Conservation (phyloP, 2,888 invertebrate genomes). For the Ceramica pisi region DNA sequence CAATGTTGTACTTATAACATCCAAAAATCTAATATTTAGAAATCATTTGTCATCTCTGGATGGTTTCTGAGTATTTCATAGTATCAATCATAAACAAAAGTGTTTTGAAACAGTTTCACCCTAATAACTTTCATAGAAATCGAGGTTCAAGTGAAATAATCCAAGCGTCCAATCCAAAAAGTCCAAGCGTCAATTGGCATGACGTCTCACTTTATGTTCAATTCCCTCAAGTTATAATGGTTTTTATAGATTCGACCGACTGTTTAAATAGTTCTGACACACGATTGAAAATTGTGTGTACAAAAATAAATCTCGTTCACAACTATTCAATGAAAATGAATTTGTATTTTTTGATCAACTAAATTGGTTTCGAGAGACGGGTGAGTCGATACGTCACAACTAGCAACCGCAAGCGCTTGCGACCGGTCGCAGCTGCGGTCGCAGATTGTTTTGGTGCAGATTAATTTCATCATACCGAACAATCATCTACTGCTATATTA, state of each 20-base stretch:
- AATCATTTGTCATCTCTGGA: no score
- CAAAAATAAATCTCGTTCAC: conserved; percentile 15
- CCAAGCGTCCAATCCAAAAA: no score
- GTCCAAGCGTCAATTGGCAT: no score
- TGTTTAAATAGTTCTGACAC: no score
- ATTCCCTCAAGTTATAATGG: no score
- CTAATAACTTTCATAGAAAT: no score
- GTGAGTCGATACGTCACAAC: conserved; percentile 56
- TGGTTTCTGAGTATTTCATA: not conserved
- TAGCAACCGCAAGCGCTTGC: conserved; percentile 56
- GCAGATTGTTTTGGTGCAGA: conserved; percentile 70
- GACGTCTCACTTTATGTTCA: no score
- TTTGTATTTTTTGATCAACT: conserved; percentile 48
- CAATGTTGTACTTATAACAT: conserved; percentile 3
- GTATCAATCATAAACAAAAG: not conserved
- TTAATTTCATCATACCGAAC: conserved; percentile 63
- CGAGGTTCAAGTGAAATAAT: no score
- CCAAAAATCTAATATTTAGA: not conserved
- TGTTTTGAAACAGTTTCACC: no score
- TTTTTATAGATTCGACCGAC: no score
- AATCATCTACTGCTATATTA: conserved; percentile 65
- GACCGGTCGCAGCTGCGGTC: conserved; percentile 68
- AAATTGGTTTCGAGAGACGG: conserved; percentile 56
- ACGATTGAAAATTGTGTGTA: not conserved
- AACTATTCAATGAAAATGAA: conserved; percentile 21